Evolutionary conservation across 2,888 invertebrate species (phyloP).

Genomic region (Polymixis flavicincta): DNA sequence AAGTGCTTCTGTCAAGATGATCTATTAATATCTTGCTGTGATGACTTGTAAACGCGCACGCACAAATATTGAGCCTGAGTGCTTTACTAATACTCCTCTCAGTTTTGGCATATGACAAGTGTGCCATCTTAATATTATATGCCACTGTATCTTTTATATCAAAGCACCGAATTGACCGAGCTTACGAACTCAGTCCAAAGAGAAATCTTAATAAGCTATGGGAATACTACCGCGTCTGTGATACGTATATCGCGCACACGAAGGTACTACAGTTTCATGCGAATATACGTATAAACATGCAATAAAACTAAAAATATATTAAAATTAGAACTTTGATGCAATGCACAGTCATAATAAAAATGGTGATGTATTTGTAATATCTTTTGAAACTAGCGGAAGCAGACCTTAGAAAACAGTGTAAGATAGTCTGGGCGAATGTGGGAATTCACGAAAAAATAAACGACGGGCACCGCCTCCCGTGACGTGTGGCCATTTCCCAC

Average conservation of each 20-base stretch:
- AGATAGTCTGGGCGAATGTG: constrained; percentile 29
- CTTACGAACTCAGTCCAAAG: constrained; percentile 27
- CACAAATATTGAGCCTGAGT: constrained; percentile 59
- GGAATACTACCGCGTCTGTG: constrained; percentile 30
- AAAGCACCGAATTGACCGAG: constrained; percentile 41
- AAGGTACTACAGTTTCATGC: neutral
- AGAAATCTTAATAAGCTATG: constrained; percentile 43
- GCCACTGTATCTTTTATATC: constrained; percentile 49
- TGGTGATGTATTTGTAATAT: constrained; percentile 33
- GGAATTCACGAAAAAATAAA: constrained; percentile 46
- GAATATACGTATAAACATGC: constrained; percentile 16
- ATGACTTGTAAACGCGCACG: constrained; percentile 69
- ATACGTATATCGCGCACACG: neutral
- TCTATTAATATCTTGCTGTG: constrained; percentile 68
- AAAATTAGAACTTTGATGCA: constrained; percentile 14
- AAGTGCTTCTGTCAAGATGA: constrained; percentile 61
- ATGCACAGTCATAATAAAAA: constrained; percentile 31
- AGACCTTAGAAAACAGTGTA: constrained; percentile 30
- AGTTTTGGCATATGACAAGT: constrained; percentile 67
- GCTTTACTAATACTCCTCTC: constrained; percentile 58
- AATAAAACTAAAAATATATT: constrained; percentile 13
- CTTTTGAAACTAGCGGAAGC: constrained; percentile 37
- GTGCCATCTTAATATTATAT: constrained; percentile 61
- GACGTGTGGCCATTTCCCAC: constrained; percentile 75
- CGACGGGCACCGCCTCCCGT: constrained; percentile 66